Base-by-base conservation (phyloP, 2,888 invertebrate genomes). In the Asteroscopus sphinx region DNA sequence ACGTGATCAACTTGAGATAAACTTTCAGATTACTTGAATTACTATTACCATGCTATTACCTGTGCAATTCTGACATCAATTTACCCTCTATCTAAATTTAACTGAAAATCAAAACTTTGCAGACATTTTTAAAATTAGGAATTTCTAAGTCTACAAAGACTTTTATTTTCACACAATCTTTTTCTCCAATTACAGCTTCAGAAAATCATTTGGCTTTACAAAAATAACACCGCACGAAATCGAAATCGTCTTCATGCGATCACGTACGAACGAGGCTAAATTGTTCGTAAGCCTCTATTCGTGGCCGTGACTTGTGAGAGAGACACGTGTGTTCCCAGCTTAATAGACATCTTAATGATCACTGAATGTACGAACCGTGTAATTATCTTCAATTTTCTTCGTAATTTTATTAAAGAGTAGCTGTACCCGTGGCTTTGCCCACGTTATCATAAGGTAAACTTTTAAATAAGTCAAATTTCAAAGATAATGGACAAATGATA, bases 291-390 rank as follows among this genome's bases (percentile, higher is more conserved):
- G 67, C 73, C 62, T 55, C 61, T 46, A 63, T 58, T 69, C 42
- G 61, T 52, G 62, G 59, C 39, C 61, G 58, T 76, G 79, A 76
- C 74, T 76, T 57, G 70, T 49, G 44, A 48, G 47, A 32, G 9
- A 60, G 57, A 55, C 60, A 63, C 67, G 71, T 71, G 62, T 61
- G 53, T 58, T 60, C 55, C 58, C 16, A 40, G 39, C 52, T 59
- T 72, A 76, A 78, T 73, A 52, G 67, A 72, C 60, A 73, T 57
- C 70, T 58, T 77, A 78, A 78, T 68, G 74, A 72, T 53, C 58
- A 56, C 47, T 44, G 42, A 63, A 68, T 48, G 62, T 60, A 51
- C 53, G 41, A 17, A 49, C 30, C 42, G 49, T 68, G 57, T 59
- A 55, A 76, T 65, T 68, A 63, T 21, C 44, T 58, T 45, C 32